Percentiles rank a stretch among this genome's conserved stretches.
phyloP scores from a whole-genome alignment of 2,113 vertebrate species.

The Circaetus gallicus region DNA sequence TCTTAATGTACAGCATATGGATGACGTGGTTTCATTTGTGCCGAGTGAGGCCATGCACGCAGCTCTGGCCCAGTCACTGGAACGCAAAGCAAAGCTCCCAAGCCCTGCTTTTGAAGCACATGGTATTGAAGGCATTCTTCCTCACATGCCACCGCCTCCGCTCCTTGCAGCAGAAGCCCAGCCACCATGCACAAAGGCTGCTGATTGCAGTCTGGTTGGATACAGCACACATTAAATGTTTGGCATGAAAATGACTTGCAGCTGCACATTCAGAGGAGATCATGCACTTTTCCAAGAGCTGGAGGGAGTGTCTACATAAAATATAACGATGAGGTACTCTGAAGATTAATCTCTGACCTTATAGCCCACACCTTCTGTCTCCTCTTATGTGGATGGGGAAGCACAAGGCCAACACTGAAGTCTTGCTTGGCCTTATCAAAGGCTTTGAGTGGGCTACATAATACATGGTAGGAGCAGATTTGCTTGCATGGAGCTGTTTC shows the following conservation, averaged over 20 bases:
- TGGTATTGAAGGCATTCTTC: not conserved
- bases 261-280: not conserved
- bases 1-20: slow-evolving; percentile 35
- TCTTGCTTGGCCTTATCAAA: not conserved
- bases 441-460: not conserved
- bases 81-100: rapidly evolving
- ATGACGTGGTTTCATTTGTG: slow-evolving; percentile 48
- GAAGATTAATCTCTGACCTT: not conserved
- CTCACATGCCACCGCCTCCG: not conserved
- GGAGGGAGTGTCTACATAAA: not conserved
- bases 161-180: not conserved
- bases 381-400: not conserved
- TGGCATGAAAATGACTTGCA: not conserved
- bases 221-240: not conserved
- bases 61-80: not conserved
- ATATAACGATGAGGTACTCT: not conserved
- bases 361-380: not conserved
- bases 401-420: not conserved
- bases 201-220: not conserved
- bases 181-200: not conserved
- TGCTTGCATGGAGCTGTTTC: not conserved
- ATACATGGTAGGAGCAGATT: not conserved
- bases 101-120: not conserved
- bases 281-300: not conserved
- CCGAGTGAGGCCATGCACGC: not conserved